Percentiles rank a stretch among this genome's conserved stretches.
These are phyloP conservation scores for Andrena fulva DNA, from an alignment of 2,888 invertebrate genomes.

Conservation along the genomic window DNA sequence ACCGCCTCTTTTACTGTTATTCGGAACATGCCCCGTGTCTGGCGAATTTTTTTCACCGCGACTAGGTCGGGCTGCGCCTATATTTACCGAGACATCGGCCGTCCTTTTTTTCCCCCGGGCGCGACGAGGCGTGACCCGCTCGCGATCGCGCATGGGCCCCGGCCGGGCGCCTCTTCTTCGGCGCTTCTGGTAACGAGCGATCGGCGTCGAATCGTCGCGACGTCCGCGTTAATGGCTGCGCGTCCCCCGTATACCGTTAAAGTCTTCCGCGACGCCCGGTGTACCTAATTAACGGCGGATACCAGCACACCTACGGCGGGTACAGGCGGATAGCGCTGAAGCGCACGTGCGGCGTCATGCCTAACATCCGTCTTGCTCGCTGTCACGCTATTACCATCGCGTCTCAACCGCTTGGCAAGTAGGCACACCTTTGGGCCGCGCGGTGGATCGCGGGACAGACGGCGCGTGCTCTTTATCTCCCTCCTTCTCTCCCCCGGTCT, in stretches of 20 bases:
- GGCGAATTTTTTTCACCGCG: conserved; percentile 64
- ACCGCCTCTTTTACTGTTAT: conserved; percentile 70
- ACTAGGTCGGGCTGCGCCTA: conserved; percentile 67
- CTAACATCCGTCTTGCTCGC: conserved; percentile 70
- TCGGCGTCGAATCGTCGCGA: conserved; percentile 63
- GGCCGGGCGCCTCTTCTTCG: neutral
- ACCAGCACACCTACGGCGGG: conserved; percentile 48
- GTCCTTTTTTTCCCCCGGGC: conserved; percentile 40
- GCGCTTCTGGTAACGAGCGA: conserved; percentile 51
- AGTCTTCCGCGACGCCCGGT: conserved; percentile 64
- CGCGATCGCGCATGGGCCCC: conserved; percentile 38
- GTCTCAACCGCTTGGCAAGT: conserved; percentile 70
- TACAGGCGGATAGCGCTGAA: conserved; percentile 44
- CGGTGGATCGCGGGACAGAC: conserved; percentile 50
- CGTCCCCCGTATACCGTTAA: conserved; percentile 76
- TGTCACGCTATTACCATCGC: conserved; percentile 68
- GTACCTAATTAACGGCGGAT: conserved; percentile 74
- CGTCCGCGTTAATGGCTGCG: conserved; percentile 68
- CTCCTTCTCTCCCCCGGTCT: neutral
- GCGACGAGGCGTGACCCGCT: conserved; percentile 59
- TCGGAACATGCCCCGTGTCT: conserved; percentile 58
- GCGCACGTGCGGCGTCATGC: conserved; percentile 62
- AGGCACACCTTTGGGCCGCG: conserved; percentile 43
- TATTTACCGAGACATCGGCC: conserved; percentile 66
- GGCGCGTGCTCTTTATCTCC: conserved; percentile 26